Conservation (phyloP, 2,888 invertebrate species). For the Cryptocheilus praepositus region DNA sequence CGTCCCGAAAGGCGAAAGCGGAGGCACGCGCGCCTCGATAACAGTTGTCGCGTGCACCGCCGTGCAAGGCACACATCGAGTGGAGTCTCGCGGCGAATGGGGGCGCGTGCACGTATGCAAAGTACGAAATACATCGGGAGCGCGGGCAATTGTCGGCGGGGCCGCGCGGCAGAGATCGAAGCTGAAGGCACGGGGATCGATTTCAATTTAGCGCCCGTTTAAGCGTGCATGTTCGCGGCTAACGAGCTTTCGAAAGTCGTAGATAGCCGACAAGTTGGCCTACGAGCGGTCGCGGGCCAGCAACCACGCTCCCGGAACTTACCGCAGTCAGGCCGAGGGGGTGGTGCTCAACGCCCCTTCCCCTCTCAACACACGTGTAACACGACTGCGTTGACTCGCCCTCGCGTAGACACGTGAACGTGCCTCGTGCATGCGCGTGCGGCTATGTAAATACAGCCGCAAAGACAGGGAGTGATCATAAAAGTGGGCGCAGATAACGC, state of each 20-base stretch:
- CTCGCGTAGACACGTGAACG: neutral
- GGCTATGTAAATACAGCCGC: neutral
- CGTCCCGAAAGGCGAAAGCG: no score
- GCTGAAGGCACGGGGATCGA: conserved; percentile 63
- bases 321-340: conserved; percentile 51
- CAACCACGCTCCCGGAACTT: conserved; percentile 57
- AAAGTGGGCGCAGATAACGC: conserved; percentile 48
- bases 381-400: conserved; percentile 50
- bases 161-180: conserved; percentile 48
- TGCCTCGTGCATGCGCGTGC: neutral
- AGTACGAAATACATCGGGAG: conserved; percentile 24
- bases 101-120: conserved; percentile 16
- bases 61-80: conserved; percentile 43
- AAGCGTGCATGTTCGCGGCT: conserved; percentile 68
- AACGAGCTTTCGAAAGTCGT: conserved; percentile 74
- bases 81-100: neutral
- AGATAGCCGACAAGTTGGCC: conserved; percentile 72
- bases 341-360: no score
- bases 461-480: neutral
- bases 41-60: conserved; percentile 52
- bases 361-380: conserved; percentile 62
- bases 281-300: conserved; percentile 47
- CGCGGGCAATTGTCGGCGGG: conserved; percentile 28
- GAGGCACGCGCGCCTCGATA: conserved; percentile 17
- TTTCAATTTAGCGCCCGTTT: conserved; percentile 74